A percentile compares a stretch with the other conserved stretches of the same genome.
phyloP scores from a whole-genome alignment of 1,140 invertebrate species.

The Doryteuthis pealeii region DNA sequence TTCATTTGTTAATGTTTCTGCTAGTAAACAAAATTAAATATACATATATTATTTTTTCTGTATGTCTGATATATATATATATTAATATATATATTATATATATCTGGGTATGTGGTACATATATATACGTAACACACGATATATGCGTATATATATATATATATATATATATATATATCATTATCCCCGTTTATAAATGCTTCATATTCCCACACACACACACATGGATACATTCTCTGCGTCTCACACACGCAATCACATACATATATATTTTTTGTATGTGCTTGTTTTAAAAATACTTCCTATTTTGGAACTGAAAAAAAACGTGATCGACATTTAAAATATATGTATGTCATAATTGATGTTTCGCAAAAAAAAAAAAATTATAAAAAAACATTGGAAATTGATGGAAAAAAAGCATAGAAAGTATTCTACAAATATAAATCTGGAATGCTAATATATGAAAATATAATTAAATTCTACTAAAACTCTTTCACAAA shows the following conservation, averaged over 20 bases:
- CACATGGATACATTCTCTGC: neutral
- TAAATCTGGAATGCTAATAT: too few relatives aligned
- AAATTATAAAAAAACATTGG: too few relatives aligned
- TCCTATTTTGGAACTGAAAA: too few relatives aligned
- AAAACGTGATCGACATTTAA: too few relatives aligned
- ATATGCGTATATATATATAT: neutral
- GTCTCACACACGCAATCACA: neutral
- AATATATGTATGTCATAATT: too few relatives aligned
- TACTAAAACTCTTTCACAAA: too few relatives aligned
- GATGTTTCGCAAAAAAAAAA: too few relatives aligned
- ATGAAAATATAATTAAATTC: too few relatives aligned
- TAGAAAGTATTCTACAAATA: too few relatives aligned
- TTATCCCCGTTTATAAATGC: neutral
- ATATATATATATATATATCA: neutral
- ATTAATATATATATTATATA: neutral
- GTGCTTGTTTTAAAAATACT: neutral
- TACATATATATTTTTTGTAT: neutral
- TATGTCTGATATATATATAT: too few relatives aligned
- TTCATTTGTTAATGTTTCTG: neutral
- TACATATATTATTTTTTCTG: neutral
- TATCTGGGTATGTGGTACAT: neutral
- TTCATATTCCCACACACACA: neutral
- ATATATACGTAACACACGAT: neutral
- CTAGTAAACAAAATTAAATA: neutral
- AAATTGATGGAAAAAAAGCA: too few relatives aligned